Conservation (phyloP, 2,797 vertebrate species). For the Sebastes umbrosus region DNA sequence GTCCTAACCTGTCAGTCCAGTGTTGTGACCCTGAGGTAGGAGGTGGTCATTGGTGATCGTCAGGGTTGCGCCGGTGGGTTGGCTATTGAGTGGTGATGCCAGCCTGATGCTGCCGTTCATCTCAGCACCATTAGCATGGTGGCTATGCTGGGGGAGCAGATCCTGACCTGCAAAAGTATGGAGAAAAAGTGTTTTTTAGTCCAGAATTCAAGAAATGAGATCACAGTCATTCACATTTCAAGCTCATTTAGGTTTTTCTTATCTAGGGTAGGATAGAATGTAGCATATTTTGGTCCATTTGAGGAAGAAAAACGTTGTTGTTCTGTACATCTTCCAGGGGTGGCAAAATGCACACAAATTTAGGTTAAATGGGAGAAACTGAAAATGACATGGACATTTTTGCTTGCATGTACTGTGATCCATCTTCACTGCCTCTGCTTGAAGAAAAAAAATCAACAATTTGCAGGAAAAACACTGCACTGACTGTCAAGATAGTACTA, state of each 20-base stretch:
- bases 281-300: not conserved
- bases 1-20: constrained; percentile 82
- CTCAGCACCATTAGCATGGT: constrained; percentile 74
- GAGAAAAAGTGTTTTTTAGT: not conserved
- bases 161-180: constrained; percentile 83
- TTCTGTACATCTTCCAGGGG: not conserved
- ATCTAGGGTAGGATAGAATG: not conserved
- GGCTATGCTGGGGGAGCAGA: constrained; percentile 84
- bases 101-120: constrained; percentile 84
- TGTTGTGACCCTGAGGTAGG: constrained; percentile 84
- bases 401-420: not conserved
- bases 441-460: not conserved
- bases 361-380: not conserved
- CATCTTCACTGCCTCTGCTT: not conserved
- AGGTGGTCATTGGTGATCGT: constrained; percentile 90
- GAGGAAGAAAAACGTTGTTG: not conserved
- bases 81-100: constrained; percentile 79
- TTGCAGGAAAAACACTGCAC: not conserved
- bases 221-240: not conserved
- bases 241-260: too few relatives aligned
- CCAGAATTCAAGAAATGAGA: not conserved
- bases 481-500: not conserved
- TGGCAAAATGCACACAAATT: not conserved
- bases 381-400: not conserved
- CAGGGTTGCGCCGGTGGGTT: constrained; percentile 80